phyloP scores from a whole-genome alignment of 64 coral and sea anemone species.

The Anthopleura sola region DNA sequence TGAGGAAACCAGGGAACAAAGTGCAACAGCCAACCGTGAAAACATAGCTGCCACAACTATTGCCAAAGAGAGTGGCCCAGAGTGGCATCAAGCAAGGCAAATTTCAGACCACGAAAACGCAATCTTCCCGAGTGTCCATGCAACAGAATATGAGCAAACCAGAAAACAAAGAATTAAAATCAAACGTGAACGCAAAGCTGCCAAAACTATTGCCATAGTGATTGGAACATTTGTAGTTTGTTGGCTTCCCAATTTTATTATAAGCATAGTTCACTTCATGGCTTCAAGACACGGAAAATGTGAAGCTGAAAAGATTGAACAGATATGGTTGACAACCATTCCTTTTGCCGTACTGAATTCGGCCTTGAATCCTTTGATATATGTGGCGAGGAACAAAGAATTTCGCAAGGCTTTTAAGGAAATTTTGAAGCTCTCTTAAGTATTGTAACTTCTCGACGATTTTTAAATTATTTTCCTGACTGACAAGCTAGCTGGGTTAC shows the following conservation, averaged over 20 bases:
- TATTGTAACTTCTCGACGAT: too few relatives aligned
- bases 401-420: neutral
- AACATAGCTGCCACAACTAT: too few relatives aligned
- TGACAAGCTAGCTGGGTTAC: too few relatives aligned
- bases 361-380: neutral
- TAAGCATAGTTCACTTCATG: neutral
- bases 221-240: conserved; percentile 6
- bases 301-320: neutral
- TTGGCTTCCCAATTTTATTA: conserved; percentile 12
- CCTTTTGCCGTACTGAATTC: neutral
- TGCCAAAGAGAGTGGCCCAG: too few relatives aligned
- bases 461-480: too few relatives aligned
- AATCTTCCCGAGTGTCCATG: neutral
- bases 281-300: neutral
- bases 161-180: too few relatives aligned
- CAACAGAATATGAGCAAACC: neutral
- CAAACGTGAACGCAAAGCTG: neutral
- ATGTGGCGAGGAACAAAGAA: neutral
- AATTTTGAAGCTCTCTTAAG: neutral
- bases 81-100: neutral
- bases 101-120: neutral
- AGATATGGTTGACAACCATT: neutral
- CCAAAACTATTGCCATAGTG: neutral
- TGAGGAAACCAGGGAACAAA: too few relatives aligned
- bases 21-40: too few relatives aligned